These are phyloP conservation scores for Melanchra persicariae DNA, from an alignment of 2,888 invertebrate genomes.

Conservation along the genomic window DNA sequence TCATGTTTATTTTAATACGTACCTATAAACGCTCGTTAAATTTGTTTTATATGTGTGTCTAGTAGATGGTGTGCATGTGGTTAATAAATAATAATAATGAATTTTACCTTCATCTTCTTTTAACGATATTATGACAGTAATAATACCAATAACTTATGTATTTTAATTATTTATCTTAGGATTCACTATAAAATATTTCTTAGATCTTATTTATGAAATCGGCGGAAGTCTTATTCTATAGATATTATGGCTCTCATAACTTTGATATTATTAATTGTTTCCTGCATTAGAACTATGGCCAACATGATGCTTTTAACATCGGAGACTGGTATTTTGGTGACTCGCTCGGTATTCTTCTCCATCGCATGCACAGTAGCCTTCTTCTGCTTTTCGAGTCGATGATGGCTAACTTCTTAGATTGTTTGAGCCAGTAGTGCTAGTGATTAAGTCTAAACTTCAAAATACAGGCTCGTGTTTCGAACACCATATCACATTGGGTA, in stretches of 20 bases:
- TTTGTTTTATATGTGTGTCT: not conserved
- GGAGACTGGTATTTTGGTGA: not conserved
- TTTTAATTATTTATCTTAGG: constrained; percentile 14
- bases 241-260: not conserved
- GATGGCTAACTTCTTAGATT: too few relatives aligned
- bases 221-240: constrained; percentile 11
- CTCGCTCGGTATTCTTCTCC: too few relatives aligned
- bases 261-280: constrained; percentile 12
- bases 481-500: too few relatives aligned
- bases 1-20: not conserved
- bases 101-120: not conserved
- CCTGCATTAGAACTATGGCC: not conserved
- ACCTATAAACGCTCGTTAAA: not conserved
- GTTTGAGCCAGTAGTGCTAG: too few relatives aligned
- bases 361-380: too few relatives aligned
- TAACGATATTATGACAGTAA: constrained; percentile 19
- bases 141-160: not conserved
- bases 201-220: not conserved
- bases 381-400: too few relatives aligned
- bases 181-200: not conserved
- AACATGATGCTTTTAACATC: not conserved
- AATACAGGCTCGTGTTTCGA: too few relatives aligned
- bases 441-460: too few relatives aligned
- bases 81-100: constrained; percentile 2
- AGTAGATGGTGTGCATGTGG: not conserved